A percentile compares a stretch with the other conserved stretches of the same genome.
Conservation (phyloP, 2,888 invertebrate genomes). For the Dryadula phaetusa region DNA sequence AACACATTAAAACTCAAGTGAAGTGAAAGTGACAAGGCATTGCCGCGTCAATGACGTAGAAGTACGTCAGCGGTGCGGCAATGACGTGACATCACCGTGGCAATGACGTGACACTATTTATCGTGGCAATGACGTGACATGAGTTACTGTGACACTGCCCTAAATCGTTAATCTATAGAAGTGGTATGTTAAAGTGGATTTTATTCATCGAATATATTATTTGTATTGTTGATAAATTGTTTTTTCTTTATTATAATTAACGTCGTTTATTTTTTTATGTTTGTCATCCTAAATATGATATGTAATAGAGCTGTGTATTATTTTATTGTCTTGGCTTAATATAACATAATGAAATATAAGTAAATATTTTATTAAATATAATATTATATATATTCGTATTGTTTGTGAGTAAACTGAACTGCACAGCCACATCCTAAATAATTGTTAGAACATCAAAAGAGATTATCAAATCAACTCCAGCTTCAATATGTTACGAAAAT, state of each 20-base stretch:
- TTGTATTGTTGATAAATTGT: conserved; percentile 1
- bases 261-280: neutral
- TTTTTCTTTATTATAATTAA: neutral
- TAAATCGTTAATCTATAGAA: conserved; percentile 44
- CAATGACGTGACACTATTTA: neutral
- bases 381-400: neutral
- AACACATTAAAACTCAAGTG: conserved; percentile 95
- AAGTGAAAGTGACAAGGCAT: conserved; percentile 86
- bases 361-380: neutral
- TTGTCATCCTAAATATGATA: no score
- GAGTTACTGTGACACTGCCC: conserved; percentile 60
- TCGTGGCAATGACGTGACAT: conserved; percentile 8
- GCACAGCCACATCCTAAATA: conserved; percentile 10
- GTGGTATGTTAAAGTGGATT: conserved; percentile 17
- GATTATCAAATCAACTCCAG: conserved; percentile 16
- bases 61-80: conserved; percentile 8
- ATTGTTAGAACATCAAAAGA: conserved; percentile 12
- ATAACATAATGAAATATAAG: neutral
- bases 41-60: conserved; percentile 28
- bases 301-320: no score
- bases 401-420: neutral
- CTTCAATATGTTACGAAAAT: conserved; percentile 3
- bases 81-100: conserved; percentile 45
- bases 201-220: conserved; percentile 11
- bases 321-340: no score